Percentiles rank a stretch among this genome's conserved stretches.
These are phyloP conservation scores for Zygogramma bicolorata DNA, from an alignment of 2,888 invertebrate species.

Conservation along the genomic window DNA sequence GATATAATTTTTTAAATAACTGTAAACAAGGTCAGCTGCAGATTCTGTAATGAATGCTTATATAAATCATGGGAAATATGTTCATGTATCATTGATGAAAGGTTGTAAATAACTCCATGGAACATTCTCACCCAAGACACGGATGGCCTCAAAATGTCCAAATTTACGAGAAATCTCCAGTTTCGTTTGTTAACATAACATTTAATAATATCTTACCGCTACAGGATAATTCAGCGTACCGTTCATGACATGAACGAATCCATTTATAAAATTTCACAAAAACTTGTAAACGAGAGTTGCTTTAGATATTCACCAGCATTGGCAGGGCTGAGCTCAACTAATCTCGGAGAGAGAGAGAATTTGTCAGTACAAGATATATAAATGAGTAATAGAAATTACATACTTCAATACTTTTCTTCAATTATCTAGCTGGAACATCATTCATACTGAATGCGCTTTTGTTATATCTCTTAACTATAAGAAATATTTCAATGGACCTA, in stretches of 20 bases:
- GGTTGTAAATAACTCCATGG: slow-evolving; percentile 34
- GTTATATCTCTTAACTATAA: no score
- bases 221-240: slow-evolving; percentile 13
- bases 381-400: no score
- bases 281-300: neutral
- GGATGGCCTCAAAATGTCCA: slow-evolving; percentile 39
- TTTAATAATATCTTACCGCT: slow-evolving; percentile 27
- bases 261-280: neutral
- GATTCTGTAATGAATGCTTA: slow-evolving; percentile 31
- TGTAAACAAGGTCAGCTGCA: slow-evolving; percentile 39
- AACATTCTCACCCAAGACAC: slow-evolving; percentile 20
- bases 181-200: slow-evolving; percentile 23
- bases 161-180: slow-evolving; percentile 32
- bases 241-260: neutral
- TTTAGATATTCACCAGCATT: neutral
- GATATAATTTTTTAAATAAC: slow-evolving; percentile 43
- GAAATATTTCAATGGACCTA: no score
- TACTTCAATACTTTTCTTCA: no score
- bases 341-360: no score
- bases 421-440: no score
- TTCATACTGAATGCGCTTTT: no score
- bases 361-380: no score
- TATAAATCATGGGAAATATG: slow-evolving; percentile 31
- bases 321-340: neutral
- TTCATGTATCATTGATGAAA: slow-evolving; percentile 38